These are phyloP conservation scores for Rhyacophila evoluta DNA, from an alignment of 2,888 invertebrate genomes.

Conservation along the genomic window DNA sequence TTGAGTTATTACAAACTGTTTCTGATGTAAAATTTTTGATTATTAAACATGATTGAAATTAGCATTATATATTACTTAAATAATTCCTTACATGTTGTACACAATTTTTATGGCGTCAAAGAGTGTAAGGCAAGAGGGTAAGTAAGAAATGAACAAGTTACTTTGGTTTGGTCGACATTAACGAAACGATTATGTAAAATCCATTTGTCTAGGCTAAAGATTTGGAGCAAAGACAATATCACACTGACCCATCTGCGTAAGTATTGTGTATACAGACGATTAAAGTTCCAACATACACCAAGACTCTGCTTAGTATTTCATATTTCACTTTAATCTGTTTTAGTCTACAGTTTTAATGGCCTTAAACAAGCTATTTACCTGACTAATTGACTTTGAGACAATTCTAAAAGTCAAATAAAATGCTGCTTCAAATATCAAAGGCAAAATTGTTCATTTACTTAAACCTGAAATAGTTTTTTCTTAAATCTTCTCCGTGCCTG, in stretches of 20 bases:
- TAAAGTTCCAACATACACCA: not conserved
- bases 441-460: too few species aligned
- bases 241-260: slow-evolving; percentile 12
- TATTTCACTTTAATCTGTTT: slow-evolving; percentile 18
- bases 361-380: not conserved
- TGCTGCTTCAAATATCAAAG: too few species aligned
- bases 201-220: not conserved
- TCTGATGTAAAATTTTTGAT: too few species aligned
- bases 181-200: slow-evolving; percentile 19
- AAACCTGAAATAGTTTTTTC: not conserved
- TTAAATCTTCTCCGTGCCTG: not conserved
- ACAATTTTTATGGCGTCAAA: too few species aligned
- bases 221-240: not conserved
- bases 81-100: too few species aligned
- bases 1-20: too few species aligned
- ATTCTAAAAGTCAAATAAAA: too few species aligned
- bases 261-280: not conserved
- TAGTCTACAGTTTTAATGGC: not conserved
- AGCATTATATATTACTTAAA: too few species aligned
- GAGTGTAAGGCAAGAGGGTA: not conserved
- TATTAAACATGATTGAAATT: too few species aligned
- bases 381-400: not conserved
- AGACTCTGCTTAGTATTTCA: not conserved
- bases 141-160: not conserved
- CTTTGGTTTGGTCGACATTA: not conserved